Evolutionary conservation across 2,113 vertebrate genomes (phyloP), one percentile per base, ranked within the genome.

Genomic region (Labeo catla): DNA sequence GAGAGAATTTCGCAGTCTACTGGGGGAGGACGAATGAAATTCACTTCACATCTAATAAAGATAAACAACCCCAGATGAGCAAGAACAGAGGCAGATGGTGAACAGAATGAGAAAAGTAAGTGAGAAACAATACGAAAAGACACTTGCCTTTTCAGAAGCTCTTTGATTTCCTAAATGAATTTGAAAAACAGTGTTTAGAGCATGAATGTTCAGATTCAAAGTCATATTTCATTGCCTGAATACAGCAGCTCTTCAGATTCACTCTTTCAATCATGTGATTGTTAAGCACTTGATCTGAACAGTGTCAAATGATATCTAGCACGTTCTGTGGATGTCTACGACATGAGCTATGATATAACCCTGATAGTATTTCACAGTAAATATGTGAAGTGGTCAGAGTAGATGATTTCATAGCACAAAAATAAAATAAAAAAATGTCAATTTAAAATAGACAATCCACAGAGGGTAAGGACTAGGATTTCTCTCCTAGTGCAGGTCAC

Each of bases 121-220:
- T 47, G 21, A 47, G 76, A 12, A 16, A 39, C 23, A 23, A 78
- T 13, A 6, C 8, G 39, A 49, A 77, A 77, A n/a, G 82, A 74
- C 65, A 92, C 92, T 68, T 93, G 88, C 94, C 94, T 94, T 93
- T 94, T 94, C 77, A 93, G 68, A 49, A 95, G 93, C 70, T 93
- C 95, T 91, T 94, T 93, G 88, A 95, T 95, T 86, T 95, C 95
- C 95, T 95, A 87, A 66, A 92, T 89, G 54, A 70, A 92, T 12
- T 87, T 36, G 90, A 88, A 59, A 81, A 28, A 78, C 8, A 54
- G 7, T 87, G 16, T 79, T 65, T 78, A 23, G 59, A 28, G 28
- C n/a, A 66, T 43, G 43, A 82, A 21, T 6, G 4, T 36, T 52
- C 13, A 43, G 15, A 84, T 72, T 70, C 3, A 68, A 49, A 16